These are phyloP conservation scores for Stictonetta naevosa DNA, from an alignment of 2,113 vertebrate genomes.

Conservation along the genomic window DNA sequence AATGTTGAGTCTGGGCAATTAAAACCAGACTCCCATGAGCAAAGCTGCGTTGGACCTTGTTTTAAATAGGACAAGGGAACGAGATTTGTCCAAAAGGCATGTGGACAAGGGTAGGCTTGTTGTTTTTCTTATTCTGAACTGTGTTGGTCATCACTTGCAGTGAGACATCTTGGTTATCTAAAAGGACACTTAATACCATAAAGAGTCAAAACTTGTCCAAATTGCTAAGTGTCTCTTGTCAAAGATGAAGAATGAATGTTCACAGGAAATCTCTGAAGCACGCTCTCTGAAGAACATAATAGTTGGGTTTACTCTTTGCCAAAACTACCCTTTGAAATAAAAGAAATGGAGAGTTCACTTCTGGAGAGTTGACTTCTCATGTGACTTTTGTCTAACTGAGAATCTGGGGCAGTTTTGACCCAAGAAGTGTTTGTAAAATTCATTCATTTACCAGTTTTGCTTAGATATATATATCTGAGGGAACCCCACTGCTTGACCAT, in stretches of 20 bases:
- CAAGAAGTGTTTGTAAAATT: neutral
- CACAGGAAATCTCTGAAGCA: neutral
- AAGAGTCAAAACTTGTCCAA: neutral
- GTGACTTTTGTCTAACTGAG: neutral
- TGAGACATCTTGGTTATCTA: neutral
- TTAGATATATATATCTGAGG: neutral
- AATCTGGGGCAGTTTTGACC: neutral
- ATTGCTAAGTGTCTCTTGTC: neutral
- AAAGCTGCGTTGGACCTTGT: neutral
- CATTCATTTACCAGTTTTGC: neutral
- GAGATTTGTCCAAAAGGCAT: neutral
- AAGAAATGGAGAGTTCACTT: neutral
- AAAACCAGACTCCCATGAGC: neutral
- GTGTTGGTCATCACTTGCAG: neutral
- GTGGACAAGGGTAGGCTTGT: rapidly evolving
- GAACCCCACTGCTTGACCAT: neutral
- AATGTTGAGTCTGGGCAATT: neutral
- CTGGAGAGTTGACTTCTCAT: neutral
- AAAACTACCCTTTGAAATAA: neutral
- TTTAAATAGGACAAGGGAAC: neutral
- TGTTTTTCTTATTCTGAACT: neutral
- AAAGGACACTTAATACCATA: neutral
- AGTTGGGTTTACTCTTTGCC: neutral
- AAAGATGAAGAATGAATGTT: neutral
- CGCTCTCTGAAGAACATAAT: neutral